Evolutionary conservation across 2,113 vertebrate species (phyloP).

Genomic region (Toxotes jaculatrix): DNA sequence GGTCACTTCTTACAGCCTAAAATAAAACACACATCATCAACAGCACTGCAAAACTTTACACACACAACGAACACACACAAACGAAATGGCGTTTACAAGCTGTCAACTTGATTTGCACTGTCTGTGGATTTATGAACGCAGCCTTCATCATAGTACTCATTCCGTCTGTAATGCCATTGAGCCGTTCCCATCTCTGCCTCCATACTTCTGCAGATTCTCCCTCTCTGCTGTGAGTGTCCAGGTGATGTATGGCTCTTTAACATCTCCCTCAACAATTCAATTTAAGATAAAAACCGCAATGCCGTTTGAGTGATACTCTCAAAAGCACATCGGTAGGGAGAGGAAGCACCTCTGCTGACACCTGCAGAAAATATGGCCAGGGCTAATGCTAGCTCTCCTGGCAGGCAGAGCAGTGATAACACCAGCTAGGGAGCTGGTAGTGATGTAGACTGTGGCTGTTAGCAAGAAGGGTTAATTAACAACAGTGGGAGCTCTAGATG

Average conservation of each 20-base stretch:
- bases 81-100: constrained; percentile 67
- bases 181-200: constrained; percentile 50
- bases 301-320: constrained; percentile 70
- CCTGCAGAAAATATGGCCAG: constrained; percentile 70
- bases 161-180: constrained; percentile 55
- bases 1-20: constrained; percentile 71
- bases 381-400: constrained; percentile 37
- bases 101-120: constrained; percentile 76
- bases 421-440: constrained; percentile 8
- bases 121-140: constrained; percentile 72
- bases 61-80: constrained; percentile 51
- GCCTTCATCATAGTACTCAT: constrained; percentile 48
- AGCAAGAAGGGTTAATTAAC: constrained; percentile 79
- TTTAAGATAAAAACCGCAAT: constrained; percentile 77
- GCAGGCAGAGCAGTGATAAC: constrained; percentile 55
- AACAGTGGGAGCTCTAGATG: constrained; percentile 56
- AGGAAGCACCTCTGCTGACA: constrained; percentile 74
- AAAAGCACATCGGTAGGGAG: constrained; percentile 53
- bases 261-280: constrained; percentile 82
- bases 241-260: constrained; percentile 81
- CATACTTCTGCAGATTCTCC: constrained; percentile 54
- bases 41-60: constrained; percentile 49
- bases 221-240: constrained; percentile 57
- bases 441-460: constrained; percentile 54
- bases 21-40: constrained; percentile 61